These are phyloP conservation scores for Drosophila monieri DNA, from an alignment of 2,888 invertebrate species.

Conservation along the genomic window DNA sequence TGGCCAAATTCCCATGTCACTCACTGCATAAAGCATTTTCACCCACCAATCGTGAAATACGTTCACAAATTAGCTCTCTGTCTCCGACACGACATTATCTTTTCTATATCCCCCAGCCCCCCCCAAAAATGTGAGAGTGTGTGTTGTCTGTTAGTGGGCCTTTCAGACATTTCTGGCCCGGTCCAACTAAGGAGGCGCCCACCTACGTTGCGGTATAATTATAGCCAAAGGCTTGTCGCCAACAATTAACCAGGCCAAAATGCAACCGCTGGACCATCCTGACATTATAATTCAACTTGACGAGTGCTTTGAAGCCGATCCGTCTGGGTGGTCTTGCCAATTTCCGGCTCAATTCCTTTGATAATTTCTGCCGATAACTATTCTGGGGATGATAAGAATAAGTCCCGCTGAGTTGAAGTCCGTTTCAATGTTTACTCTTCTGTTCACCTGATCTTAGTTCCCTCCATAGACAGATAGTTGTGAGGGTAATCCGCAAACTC, in stretches of 20 bases:
- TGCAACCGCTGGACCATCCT: conserved; percentile 57
- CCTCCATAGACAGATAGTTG: not conserved
- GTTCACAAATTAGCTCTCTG: conserved; percentile 73
- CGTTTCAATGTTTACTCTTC: conserved; percentile 6
- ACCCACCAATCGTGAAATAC: conserved; percentile 60
- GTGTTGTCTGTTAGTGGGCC: conserved; percentile 61
- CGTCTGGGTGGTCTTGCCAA: conserved; percentile 43
- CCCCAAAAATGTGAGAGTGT: not conserved
- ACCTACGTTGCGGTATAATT: conserved; percentile 75
- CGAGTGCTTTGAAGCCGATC: conserved; percentile 69
- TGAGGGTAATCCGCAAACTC: conserved; percentile 18
- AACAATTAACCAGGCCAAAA: conserved; percentile 56
- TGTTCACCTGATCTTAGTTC: conserved; percentile 22
- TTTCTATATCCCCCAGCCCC: not conserved
- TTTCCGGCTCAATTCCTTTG: conserved; percentile 44
- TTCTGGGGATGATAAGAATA: conserved; percentile 46
- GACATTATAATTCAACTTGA: conserved; percentile 58
- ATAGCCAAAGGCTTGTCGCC: conserved; percentile 74
- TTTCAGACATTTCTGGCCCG: conserved; percentile 14
- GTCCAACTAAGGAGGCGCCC: conserved; percentile 57
- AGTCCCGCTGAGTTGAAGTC: conserved; percentile 15
- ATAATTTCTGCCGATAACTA: too few relatives aligned
- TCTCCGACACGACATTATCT: conserved; percentile 34
- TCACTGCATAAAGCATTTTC: conserved; percentile 68
- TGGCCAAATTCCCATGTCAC: conserved; percentile 77